A percentile compares a stretch with the other conserved stretches of the same genome.
Evolutionary conservation across 2,888 invertebrate species (phyloP).

Genomic region (Zhuqinia jingwanae): DNA sequence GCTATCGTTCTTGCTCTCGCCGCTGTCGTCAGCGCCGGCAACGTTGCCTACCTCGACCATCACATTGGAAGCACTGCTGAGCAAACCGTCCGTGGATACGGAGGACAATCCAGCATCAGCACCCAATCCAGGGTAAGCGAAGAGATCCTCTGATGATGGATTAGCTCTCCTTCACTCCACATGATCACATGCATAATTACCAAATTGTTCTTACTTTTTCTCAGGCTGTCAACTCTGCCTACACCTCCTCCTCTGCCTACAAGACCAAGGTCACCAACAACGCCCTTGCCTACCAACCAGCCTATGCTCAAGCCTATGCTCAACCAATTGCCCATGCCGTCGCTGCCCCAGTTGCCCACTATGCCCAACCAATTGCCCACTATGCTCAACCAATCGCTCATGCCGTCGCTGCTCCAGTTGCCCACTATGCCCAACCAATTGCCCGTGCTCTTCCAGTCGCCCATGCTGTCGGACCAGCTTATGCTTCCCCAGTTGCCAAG

Average conservation of each 20-base stretch:
- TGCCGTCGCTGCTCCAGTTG: slow-evolving; percentile 81
- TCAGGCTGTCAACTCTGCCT: slow-evolving; percentile 53
- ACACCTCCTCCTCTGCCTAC: slow-evolving; percentile 64
- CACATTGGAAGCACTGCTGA: slow-evolving; percentile 72
- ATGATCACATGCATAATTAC: no score
- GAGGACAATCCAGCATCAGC: slow-evolving; percentile 71
- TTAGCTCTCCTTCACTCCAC: neutral
- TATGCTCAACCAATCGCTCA: slow-evolving; percentile 3
- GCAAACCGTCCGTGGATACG: slow-evolving; percentile 76
- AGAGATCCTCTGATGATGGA: neutral
- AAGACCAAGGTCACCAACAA: slow-evolving; percentile 67
- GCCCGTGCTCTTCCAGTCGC: slow-evolving; percentile 81
- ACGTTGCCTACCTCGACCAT: slow-evolving; percentile 62
- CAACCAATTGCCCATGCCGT: slow-evolving; percentile 22
- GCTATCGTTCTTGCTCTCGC: slow-evolving; percentile 69
- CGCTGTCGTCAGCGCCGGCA: slow-evolving; percentile 68
- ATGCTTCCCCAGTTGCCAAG: slow-evolving; percentile 80
- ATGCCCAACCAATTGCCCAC: no score
- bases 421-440: neutral
- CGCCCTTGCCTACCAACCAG: slow-evolving; percentile 37
- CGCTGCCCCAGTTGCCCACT: slow-evolving; percentile 79
- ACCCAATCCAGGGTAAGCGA: slow-evolving; percentile 69
- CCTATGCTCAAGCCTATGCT: slow-evolving; percentile 24
- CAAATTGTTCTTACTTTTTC: no score
- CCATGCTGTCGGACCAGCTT: slow-evolving; percentile 76